These are phyloP conservation scores for Accipiter cooperii DNA, from an alignment of 2,113 vertebrate genomes.

Conservation along the genomic window DNA sequence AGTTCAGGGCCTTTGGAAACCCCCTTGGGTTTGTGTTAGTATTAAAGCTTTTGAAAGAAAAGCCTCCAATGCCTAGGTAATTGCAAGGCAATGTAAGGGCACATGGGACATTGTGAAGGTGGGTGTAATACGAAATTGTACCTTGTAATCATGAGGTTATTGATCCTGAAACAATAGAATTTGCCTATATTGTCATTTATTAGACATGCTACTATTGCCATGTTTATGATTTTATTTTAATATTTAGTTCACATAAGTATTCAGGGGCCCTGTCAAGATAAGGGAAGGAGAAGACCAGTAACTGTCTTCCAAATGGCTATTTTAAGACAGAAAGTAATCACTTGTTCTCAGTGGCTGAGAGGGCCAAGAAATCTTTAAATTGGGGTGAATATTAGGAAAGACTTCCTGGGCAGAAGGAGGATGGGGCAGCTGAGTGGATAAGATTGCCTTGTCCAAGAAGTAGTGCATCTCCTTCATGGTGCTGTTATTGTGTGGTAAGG, in stretches of 20 bases:
- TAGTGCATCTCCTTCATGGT: neutral
- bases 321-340: neutral
- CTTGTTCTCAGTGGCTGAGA: neutral
- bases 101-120: neutral
- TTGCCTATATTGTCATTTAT: neutral
- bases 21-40: neutral
- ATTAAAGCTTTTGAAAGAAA: neutral
- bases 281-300: neutral
- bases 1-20: neutral
- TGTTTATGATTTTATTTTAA: neutral
- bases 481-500: neutral
- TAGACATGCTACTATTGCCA: neutral
- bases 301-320: neutral
- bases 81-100: neutral
- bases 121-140: neutral
- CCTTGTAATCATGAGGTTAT: neutral
- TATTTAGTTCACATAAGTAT: neutral
- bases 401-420: neutral
- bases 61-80: neutral
- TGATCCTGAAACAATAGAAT: neutral
- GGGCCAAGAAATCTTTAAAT: neutral
- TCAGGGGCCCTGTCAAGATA: neutral
- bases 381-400: neutral
- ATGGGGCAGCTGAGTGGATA: neutral
- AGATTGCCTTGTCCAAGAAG: neutral